Evolutionary conservation across 1,140 invertebrate species (phyloP).

Genomic region (Drosophila leontia): DNA sequence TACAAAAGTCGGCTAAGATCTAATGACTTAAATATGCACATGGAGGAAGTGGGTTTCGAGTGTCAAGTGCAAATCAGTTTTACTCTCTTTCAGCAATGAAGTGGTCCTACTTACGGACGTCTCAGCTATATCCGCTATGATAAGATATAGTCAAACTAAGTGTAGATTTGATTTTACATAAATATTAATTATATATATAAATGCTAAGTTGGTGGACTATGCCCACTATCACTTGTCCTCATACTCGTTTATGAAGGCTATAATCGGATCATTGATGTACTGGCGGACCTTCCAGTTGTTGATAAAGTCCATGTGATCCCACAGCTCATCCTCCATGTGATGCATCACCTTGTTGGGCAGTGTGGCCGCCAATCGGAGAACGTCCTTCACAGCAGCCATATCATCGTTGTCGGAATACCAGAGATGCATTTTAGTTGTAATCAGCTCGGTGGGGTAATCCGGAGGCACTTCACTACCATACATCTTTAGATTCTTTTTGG

Average conservation of each 20-base stretch:
- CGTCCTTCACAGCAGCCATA: conserved; percentile 35
- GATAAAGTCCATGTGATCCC: conserved; percentile 82
- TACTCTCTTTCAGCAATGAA: neutral
- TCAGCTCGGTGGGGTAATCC: conserved; percentile 84
- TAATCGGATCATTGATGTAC: conserved; percentile 83
- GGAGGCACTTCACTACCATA: conserved; percentile 86
- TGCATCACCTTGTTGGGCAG: conserved; percentile 45
- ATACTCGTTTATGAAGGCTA: conserved; percentile 84
- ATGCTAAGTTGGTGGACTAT: too few species aligned
- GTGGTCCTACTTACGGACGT: conserved; percentile 17
- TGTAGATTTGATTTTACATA: conserved; percentile 2
- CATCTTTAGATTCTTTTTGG: conserved; percentile 76
- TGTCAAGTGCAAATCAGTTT: conserved; percentile 3
- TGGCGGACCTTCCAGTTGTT: conserved; percentile 84
- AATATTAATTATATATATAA: neutral
- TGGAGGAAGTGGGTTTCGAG: neutral
- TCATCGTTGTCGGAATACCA: conserved; percentile 90
- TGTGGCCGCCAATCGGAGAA: conserved; percentile 17
- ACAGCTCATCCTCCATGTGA: conserved; percentile 37
- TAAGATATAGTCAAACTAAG: conserved; percentile 11
- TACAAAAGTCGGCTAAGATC: conserved; percentile 11
- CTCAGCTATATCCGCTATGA: conserved; percentile 24
- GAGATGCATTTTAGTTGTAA: conserved; percentile 86
- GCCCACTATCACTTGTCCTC: conserved; percentile 19
- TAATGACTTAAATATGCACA: conserved; percentile 1